Base-by-base conservation (phyloP, 2,797 vertebrate species). In the Lycodopsis pacificus region DNA sequence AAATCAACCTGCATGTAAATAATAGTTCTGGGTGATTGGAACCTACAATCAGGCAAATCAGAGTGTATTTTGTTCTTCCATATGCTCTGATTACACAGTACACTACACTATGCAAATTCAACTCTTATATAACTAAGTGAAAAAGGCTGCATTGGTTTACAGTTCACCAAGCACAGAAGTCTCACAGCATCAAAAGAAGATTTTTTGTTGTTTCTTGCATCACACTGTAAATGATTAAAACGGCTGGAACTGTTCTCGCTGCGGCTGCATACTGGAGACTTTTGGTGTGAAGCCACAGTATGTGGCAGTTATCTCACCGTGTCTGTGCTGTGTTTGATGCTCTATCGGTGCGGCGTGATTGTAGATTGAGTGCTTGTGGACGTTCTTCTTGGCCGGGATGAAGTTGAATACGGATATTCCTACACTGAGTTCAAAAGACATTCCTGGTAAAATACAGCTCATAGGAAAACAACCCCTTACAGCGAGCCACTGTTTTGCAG, bases 31-130 rank as follows among this genome's bases (percentile, higher is more conserved):
- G 2, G 7, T 67, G 61, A 80, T 9, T 57, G 62, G 9, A 56
- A 27, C 15, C 63, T 15, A 38, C 62, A 77, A 80, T 82, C 70
- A 82, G 22, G 7, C 7, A 27, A 71, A n/a, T 25, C n/a, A 34
- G 38, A 15, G 17, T 42, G 54, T 44, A 5, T 44, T 44, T 0
- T 78, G 63, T 62, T 4, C 11, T 48, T 3, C 14, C 15, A 19
- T 38, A n/a, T 25, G 46, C 64, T 81, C 38, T 78, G 30, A 68
- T 76, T 79, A 40, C 58, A 67, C 17, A 2, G 38, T 17, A 9
- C 38, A 65, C 6, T 14, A 25, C 65, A 57, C 63, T 69, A 59
- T 71, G 65, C 57, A 76, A 68, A 22, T 27, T 1, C 4, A 17
- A 32, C n/a, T 14, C 58, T 53, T 20, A 19, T 25, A 63, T 38